Evolutionary conservation across 2,113 vertebrate species (phyloP).

Genomic region (Cryptomyrus ogoouensis): DNA sequence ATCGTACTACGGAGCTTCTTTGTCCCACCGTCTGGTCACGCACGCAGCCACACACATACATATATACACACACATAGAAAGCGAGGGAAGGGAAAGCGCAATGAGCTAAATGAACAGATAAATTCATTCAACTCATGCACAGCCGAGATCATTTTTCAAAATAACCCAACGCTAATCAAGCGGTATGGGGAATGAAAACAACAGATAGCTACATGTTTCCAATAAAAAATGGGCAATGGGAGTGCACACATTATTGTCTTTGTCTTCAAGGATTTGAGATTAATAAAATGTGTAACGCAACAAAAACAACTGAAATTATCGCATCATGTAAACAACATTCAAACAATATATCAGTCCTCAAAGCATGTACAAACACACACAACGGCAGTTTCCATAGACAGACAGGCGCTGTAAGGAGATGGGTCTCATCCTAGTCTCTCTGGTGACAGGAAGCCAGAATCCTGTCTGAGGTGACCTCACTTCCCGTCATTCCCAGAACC

Average conservation of each 20-base stretch:
- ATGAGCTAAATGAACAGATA: neutral
- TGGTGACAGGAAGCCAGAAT: neutral
- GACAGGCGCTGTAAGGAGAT: neutral
- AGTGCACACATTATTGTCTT: neutral
- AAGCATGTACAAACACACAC: neutral
- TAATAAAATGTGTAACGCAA: neutral
- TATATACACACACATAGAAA: conserved; percentile 1
- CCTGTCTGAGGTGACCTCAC: neutral
- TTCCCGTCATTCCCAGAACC: neutral
- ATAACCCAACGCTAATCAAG: neutral
- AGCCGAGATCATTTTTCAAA: neutral
- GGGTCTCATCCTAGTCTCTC: neutral
- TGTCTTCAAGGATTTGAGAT: neutral
- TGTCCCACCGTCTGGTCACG: conserved; percentile 71
- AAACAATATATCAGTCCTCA: neutral
- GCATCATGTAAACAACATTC: neutral
- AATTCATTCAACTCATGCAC: neutral
- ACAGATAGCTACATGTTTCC: neutral
- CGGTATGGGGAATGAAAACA: neutral
- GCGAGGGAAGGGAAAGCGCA: neutral
- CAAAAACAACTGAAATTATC: neutral
- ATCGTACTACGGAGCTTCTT: conserved; percentile 97
- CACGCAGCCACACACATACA: neutral
- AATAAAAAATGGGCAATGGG: neutral
- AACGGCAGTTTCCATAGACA: neutral